Evolutionary conservation across 1,140 invertebrate genomes (phyloP).

Genomic region (Cydia fagiglandana): DNA sequence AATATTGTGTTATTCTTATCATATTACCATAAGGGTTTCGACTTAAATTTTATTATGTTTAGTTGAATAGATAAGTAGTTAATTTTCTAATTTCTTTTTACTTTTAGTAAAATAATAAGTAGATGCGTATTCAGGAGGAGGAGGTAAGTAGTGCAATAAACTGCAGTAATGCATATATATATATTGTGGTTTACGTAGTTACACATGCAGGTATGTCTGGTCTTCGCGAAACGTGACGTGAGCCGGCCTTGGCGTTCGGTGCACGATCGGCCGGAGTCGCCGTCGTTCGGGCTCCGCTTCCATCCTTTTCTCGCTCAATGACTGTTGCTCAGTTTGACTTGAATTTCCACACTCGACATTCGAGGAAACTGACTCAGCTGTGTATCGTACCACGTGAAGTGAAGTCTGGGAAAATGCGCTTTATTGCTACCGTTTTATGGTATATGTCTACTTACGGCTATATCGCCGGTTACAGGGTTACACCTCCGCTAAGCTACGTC

Average conservation of each 20-base stretch:
- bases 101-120: neutral
- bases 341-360: conserved; percentile 69
- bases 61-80: too few species aligned
- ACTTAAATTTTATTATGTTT: too few species aligned
- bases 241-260: conserved; percentile 68
- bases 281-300: conserved; percentile 41
- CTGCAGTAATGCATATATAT: conserved; percentile 39
- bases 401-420: conserved; percentile 46
- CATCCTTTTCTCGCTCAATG: conserved; percentile 65
- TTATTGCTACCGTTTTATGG: conserved; percentile 48
- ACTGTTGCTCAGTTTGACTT: conserved; percentile 57
- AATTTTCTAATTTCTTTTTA: too few species aligned
- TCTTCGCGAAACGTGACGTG: conserved; percentile 68
- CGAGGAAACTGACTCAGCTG: conserved; percentile 74
- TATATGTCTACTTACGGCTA: conserved; percentile 41
- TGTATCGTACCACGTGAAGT: conserved; percentile 38
- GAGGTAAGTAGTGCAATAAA: conserved; percentile 47
- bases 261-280: conserved; percentile 52
- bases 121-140: neutral
- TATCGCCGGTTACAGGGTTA: conserved; percentile 42
- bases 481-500: conserved; percentile 50
- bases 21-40: neutral
- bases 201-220: conserved; percentile 57
- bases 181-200: conserved; percentile 33
- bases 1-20: neutral